Evolutionary conservation across 2,113 vertebrate species (phyloP).

Genomic region (Carassius gibelio): DNA sequence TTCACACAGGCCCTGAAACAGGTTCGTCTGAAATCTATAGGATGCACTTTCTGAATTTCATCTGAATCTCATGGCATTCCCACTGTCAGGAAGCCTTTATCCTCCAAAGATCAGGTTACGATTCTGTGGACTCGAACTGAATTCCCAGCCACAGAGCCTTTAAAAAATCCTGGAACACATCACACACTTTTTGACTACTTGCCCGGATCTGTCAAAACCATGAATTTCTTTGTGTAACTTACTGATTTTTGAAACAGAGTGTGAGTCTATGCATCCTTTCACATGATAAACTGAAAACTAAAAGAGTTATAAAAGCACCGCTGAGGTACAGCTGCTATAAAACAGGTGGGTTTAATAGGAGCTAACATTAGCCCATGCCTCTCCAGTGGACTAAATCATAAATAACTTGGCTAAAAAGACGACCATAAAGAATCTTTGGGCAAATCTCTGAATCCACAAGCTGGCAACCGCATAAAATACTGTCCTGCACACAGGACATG

Average conservation of each 20-base stretch:
- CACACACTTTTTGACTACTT: neutral
- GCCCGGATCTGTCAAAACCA: neutral
- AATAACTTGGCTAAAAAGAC: constrained; percentile 47
- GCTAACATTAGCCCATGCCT: constrained; percentile 65
- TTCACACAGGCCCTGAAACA: neutral
- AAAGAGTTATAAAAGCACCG: neutral
- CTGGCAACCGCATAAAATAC: neutral
- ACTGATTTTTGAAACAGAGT: too few relatives aligned
- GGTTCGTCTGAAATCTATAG: neutral
- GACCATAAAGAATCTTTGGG: constrained; percentile 14
- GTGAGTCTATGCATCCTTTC: neutral
- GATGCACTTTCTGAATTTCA: constrained; percentile 61
- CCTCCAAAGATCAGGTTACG: constrained; percentile 64
- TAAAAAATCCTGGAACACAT: neutral
- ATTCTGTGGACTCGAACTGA: constrained; percentile 63
- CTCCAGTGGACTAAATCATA: constrained; percentile 56
- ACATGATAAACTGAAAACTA: neutral
- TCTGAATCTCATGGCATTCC: constrained; percentile 31
- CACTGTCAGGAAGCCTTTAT: constrained; percentile 26
- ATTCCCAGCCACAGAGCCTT: constrained; percentile 49
- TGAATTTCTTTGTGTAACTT: neutral
- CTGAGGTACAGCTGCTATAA: constrained; percentile 4
- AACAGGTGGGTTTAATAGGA: constrained; percentile 71
- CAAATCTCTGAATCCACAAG: neutral
- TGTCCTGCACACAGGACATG: neutral